These are phyloP conservation scores for Mastomys coucha DNA, from an alignment of 2,113 vertebrate species.

Conservation along the genomic window DNA sequence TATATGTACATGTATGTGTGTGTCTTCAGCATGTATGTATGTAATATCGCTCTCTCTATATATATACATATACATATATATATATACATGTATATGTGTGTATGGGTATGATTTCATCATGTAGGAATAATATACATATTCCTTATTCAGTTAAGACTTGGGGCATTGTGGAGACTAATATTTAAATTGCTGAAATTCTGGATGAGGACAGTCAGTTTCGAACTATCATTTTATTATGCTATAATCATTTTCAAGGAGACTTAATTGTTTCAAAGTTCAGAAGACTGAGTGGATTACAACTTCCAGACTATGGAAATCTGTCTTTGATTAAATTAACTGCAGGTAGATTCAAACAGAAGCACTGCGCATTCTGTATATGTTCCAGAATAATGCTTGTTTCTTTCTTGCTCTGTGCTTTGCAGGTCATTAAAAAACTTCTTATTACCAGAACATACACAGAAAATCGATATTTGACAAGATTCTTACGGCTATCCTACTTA, in stretches of 20 bases:
- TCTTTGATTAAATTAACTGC: not conserved
- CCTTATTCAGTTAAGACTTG: not conserved
- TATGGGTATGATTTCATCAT: not conserved
- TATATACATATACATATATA: too few relatives aligned
- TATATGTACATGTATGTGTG: too few relatives aligned
- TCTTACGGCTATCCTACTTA: not conserved
- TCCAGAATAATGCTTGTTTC: not conserved
- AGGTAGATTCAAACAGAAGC: not conserved
- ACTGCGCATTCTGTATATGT: not conserved
- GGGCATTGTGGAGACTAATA: not conserved
- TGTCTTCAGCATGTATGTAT: too few relatives aligned
- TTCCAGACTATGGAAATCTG: not conserved
- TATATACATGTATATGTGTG: not conserved
- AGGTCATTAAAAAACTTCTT: not conserved
- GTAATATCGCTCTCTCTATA: too few relatives aligned
- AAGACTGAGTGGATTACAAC: not conserved
- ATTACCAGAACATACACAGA: not conserved
- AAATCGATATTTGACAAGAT: not conserved
- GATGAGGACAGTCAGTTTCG: not conserved
- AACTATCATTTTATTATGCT: not conserved
- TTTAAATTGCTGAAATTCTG: not conserved
- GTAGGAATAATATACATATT: not conserved
- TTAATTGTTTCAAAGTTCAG: not conserved
- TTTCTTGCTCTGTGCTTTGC: not conserved
- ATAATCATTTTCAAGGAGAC: not conserved